phyloP scores from a whole-genome alignment of 2,797 vertebrate species.

The Tarsius wallacei region DNA sequence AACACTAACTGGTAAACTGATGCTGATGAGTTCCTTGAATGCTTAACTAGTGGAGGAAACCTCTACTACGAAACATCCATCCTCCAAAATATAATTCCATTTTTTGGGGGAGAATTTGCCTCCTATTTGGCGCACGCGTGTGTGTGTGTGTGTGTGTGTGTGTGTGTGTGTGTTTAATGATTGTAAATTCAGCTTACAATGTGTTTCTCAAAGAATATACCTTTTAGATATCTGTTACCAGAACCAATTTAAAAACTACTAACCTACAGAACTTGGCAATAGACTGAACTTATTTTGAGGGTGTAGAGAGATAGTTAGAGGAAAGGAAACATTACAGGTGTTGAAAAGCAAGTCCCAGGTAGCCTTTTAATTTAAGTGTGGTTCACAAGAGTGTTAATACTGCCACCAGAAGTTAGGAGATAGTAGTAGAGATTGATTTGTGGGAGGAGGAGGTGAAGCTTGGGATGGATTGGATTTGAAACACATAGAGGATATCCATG shows the following conservation, averaged over 20 bases:
- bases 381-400: not conserved
- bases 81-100: too few species aligned
- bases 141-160: not conserved
- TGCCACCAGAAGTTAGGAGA: not conserved
- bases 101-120: too few species aligned
- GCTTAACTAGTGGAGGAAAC: too few species aligned
- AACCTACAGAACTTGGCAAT: not conserved
- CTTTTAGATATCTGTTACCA: not conserved
- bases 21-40: too few species aligned
- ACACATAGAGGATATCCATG: not conserved
- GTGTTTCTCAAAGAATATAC: slow-evolving; percentile 6
- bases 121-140: too few species aligned
- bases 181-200: slow-evolving; percentile 46
- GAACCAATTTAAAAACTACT: slow-evolving; percentile 33
- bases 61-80: too few species aligned
- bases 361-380: not conserved
- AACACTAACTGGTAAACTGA: too few species aligned
- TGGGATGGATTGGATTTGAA: slow-evolving; percentile 17
- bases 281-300: not conserved
- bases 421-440: not conserved
- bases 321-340: not conserved
- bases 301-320: not conserved
- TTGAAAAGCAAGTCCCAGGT: slow-evolving; percentile 45
- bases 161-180: not conserved
- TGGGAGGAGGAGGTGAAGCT: not conserved